Base-by-base conservation (phyloP, 1,140 invertebrate genomes). In the Bicyclus anynana region DNA sequence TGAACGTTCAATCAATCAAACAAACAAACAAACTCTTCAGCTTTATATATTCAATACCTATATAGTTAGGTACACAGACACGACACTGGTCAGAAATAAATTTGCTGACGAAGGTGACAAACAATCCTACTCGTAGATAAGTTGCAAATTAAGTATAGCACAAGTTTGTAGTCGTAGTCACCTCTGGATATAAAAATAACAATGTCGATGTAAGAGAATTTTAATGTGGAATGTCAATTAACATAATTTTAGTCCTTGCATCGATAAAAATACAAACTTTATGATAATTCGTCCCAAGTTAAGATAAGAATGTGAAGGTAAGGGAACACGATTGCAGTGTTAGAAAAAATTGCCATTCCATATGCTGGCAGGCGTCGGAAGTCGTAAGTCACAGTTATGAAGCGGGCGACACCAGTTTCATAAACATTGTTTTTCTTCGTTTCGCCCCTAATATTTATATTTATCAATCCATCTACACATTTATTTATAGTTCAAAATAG, bases 401-500 rank as follows among this genome's bases (percentile, higher is more conserved):
- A 69, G 80, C 83, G 77, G 76, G 77, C 83, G 83, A 86, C 85
- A 88, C 83, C 73, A 88, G 83, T 88, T 88, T 86, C 83, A 88
- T 86, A 88, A 88, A 88, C 85, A 88, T 86, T 86, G 85, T 88
- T 88, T 86, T 88, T 88, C 85, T 88, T 84, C 80, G 67, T 85
- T 86, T 86, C 83, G 80, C 82, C 85, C 85, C 85, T 77, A 85
- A 85, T 88, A 88, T 88, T 88, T 88, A 84, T 88, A 88, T 88
- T 88, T 88, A 88, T 88, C 83, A 88, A 86, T 88, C 79, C 83
- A 88, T 88, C 84, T 88, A 82, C 79, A 80, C 82, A 85, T 88
- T 88, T 88, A 84, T 84, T 84, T 87, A 87, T 85, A 88, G 80
- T 82, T 69, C 64, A 80, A 84, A 86, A 86, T 84, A 80, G 83